Percentiles rank a stretch among this genome's conserved stretches.
Evolutionary conservation across 2,113 vertebrate species (phyloP).

Genomic region (Sceloporus tristichus): DNA sequence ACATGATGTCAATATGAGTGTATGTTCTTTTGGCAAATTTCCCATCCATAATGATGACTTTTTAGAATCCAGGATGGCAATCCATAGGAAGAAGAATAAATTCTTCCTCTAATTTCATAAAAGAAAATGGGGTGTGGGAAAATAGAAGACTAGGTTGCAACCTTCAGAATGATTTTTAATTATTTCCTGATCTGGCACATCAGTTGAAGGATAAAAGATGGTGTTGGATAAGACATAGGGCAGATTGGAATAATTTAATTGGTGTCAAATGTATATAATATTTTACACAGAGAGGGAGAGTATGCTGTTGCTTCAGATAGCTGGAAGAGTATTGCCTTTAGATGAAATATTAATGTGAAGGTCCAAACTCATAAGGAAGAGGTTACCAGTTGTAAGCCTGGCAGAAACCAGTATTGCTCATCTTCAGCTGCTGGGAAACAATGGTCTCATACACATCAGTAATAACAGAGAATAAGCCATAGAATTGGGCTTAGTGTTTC

Average conservation of each 20-base stretch:
- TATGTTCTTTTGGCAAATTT: conserved; percentile 37
- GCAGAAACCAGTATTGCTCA: conserved; percentile 4
- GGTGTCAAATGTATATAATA: conserved; percentile 70
- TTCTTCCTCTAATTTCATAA: conserved; percentile 39
- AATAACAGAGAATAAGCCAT: background rate
- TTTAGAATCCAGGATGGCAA: conserved; percentile 8
- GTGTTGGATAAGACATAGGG: conserved; percentile 70
- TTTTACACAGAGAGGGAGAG: conserved; percentile 66
- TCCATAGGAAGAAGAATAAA: conserved; percentile 46
- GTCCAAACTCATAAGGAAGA: conserved; percentile 42
- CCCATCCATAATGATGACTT: conserved; percentile 21
- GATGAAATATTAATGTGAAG: conserved; percentile 46
- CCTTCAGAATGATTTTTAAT: conserved; percentile 79
- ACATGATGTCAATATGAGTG: background rate
- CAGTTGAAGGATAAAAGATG: conserved; percentile 76
- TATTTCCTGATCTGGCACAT: conserved; percentile 80
- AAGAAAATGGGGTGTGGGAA: background rate
- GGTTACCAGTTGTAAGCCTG: conserved; percentile 6
- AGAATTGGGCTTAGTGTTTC: background rate
- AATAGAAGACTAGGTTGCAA: conserved; percentile 63
- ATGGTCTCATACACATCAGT: background rate
- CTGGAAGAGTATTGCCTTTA: conserved; percentile 61
- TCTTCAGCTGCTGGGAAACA: background rate
- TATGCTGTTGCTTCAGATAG: conserved; percentile 70
- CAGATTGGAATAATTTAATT: conserved; percentile 53